Conservation (phyloP, 1,140 invertebrate species). For the Drosophila nebulosa region DNA sequence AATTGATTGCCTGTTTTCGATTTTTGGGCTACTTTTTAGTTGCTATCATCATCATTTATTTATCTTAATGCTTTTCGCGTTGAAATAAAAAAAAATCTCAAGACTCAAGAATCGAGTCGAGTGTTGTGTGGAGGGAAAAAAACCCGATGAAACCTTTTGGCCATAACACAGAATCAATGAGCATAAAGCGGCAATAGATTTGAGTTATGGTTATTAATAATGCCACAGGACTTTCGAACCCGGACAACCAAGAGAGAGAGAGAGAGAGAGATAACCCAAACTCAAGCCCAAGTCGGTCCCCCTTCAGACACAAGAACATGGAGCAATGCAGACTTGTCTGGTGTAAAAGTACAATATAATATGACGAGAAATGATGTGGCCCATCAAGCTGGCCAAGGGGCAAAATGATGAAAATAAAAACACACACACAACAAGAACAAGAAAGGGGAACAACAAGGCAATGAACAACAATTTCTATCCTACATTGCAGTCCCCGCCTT, state of each 20-base stretch:
- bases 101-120: not conserved
- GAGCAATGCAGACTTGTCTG: constrained; percentile 76
- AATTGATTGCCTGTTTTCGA: not conserved
- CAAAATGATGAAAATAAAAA: constrained; percentile 7
- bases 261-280: constrained; percentile 18
- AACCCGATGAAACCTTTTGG: constrained; percentile 49
- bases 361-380: constrained; percentile 36
- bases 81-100: constrained; percentile 43
- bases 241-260: constrained; percentile 25
- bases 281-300: constrained; percentile 5
- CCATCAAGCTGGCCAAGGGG: constrained; percentile 21
- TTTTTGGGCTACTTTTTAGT: not conserved
- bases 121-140: constrained; percentile 1
- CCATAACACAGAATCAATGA: constrained; percentile 73
- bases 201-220: constrained; percentile 79
- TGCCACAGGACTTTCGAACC: constrained; percentile 34
- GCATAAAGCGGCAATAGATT: constrained; percentile 77
- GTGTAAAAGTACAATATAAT: constrained; percentile 70
- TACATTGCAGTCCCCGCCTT: not conserved
- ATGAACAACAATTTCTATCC: constrained; percentile 54
- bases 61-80: constrained; percentile 14
- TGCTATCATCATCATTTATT: constrained; percentile 2
- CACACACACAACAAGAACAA: constrained; percentile 3
- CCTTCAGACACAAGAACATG: constrained; percentile 23
- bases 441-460: constrained; percentile 30